Evolutionary conservation across 2,113 vertebrate genomes (phyloP), one percentile per base, ranked within the genome.

Genomic region (Macheiramphus alcinus): DNA sequence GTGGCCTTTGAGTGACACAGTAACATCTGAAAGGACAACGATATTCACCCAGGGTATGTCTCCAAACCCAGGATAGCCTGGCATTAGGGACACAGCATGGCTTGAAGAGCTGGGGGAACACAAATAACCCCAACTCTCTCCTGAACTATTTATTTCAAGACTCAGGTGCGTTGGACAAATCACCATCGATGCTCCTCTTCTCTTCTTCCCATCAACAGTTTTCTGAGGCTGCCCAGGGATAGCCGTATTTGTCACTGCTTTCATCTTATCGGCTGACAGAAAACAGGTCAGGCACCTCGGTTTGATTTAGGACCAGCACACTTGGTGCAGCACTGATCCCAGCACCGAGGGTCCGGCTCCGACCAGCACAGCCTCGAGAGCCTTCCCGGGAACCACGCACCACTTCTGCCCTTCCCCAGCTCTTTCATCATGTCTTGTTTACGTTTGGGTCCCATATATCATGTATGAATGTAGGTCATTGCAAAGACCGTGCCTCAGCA

Each of bases 311-410:
- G 80, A 79, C 26, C 55, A 81, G 72, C 80, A 85, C 36, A 9
- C 10, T 27, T 20, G 9, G 59, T 75, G 62, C 38, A 66, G 23
- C 58, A 27, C 58, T 23, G 58, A 73, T 56, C 55, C 79, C 70
- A 72, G 20, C 45, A 40, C 52, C 2, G 1, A 36, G 56, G 42
- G 38, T 55, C 56, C 1, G 0, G 40, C 11, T 86, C 23, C 0
- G 0, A 40, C 18, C 62, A 43, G 29, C 0, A 0, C 66, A 89
- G 73, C 23, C 40, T 61, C 36, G 32, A 13, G 50, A 82, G 42
- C 71, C 58, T 38, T 12, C 34, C 31, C 3, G 0, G 16, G 70
- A 75, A 2, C 61, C 21, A 71, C 61, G 19, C 9, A 14, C 4
- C 36, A 2, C 40, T 80, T 34, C 83, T 89, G 61, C 61, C 61